Evolutionary conservation across 92 coral and sea anemone genomes (phyloP).

Genomic region (Pocillopora grandis): DNA sequence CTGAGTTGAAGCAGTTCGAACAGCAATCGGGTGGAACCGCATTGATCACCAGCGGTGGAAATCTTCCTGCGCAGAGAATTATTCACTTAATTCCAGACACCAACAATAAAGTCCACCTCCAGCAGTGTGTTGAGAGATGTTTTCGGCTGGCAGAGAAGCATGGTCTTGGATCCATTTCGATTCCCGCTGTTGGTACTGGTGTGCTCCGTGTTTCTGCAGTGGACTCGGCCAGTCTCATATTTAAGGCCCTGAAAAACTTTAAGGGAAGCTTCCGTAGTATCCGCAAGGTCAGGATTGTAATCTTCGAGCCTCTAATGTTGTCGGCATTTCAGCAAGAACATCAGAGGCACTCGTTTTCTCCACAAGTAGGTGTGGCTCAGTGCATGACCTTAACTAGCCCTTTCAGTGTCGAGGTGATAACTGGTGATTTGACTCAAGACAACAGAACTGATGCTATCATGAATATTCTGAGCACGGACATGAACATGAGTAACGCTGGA

Average conservation of each 20-base stretch:
- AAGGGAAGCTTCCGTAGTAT: slow-evolving; percentile 22
- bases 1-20: slow-evolving; percentile 42
- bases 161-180: slow-evolving; percentile 44
- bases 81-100: slow-evolving; percentile 28
- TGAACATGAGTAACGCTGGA: slow-evolving; percentile 58
- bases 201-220: slow-evolving; percentile 26
- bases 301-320: slow-evolving; percentile 56
- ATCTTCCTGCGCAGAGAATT: background rate
- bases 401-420: background rate
- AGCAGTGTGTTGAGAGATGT: slow-evolving; percentile 50
- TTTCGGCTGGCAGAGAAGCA: slow-evolving; percentile 42
- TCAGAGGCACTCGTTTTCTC: slow-evolving; percentile 11
- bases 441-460: slow-evolving; percentile 20
- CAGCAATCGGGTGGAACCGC: slow-evolving; percentile 56
- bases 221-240: slow-evolving; percentile 57
- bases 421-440: slow-evolving; percentile 23
- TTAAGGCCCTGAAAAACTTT: slow-evolving; percentile 51
- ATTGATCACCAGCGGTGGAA: slow-evolving; percentile 56
- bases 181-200: slow-evolving; percentile 74
- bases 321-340: slow-evolving; percentile 49
- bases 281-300: slow-evolving; percentile 50
- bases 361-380: background rate
- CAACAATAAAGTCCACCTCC: slow-evolving; percentile 22
- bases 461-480: slow-evolving; percentile 24
- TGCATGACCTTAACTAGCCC: background rate